Conservation (phyloP, 2,113 vertebrate genomes). For the Sinocyclocheilus anshuiensis region DNA sequence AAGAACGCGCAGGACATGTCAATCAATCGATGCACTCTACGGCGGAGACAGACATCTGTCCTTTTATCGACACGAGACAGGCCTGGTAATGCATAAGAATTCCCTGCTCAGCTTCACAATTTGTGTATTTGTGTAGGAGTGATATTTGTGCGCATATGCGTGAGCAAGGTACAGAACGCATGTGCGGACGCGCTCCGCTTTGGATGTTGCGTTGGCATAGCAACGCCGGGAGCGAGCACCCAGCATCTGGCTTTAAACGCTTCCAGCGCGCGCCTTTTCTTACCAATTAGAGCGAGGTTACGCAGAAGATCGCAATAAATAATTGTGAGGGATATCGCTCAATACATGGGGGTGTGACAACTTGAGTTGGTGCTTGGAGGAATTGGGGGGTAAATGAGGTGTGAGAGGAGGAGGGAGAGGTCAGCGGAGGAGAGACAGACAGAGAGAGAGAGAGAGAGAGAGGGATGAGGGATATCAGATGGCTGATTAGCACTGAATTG, state of each 20-base stretch:
- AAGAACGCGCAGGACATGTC: slow-evolving; percentile 38
- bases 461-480: slow-evolving; percentile 41
- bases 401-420: slow-evolving; percentile 35
- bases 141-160: slow-evolving; percentile 1
- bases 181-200: slow-evolving; percentile 60
- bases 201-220: slow-evolving; percentile 72
- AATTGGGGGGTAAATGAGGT: slow-evolving; percentile 26
- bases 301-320: neutral
- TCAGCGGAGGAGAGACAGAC: neutral
- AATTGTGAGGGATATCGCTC: slow-evolving; percentile 19
- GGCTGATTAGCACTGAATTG: slow-evolving; percentile 69
- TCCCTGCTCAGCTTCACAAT: neutral
- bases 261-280: neutral
- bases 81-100: slow-evolving; percentile 5
- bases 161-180: neutral
- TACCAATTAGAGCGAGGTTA: neutral
- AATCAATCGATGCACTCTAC: slow-evolving; percentile 28
- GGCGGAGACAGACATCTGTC: neutral
- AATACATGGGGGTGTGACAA: neutral
- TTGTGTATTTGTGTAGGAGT: slow-evolving; percentile 12
- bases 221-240: slow-evolving; percentile 62
- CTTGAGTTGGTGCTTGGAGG: neutral
- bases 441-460: neutral
- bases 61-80: neutral
- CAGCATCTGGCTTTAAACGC: slow-evolving; percentile 32